Evolutionary conservation across 2,888 invertebrate genomes (phyloP).

Genomic region (Philereme transversata): DNA sequence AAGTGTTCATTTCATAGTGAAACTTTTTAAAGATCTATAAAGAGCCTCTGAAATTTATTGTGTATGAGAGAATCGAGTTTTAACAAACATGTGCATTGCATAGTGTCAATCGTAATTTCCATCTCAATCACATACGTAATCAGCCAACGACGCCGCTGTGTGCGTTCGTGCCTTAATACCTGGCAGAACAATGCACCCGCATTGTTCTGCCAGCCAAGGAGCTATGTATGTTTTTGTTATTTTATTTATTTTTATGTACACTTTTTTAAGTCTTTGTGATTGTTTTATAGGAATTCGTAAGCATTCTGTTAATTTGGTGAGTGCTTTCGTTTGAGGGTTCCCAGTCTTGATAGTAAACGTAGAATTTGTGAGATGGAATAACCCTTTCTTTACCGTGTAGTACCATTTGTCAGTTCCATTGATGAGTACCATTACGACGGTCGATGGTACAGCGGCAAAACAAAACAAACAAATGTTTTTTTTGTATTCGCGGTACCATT

Average conservation of each 20-base stretch:
- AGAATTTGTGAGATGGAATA: neutral
- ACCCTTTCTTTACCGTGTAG: too few relatives aligned
- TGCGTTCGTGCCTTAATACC: slow-evolving; percentile 35
- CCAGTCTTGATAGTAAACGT: slow-evolving; percentile 25
- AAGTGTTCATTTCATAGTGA: too few relatives aligned
- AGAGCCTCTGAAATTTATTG: too few relatives aligned
- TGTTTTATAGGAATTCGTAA: slow-evolving; percentile 42
- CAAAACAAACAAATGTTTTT: too few relatives aligned
- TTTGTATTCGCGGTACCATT: too few relatives aligned
- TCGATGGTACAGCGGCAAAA: too few relatives aligned
- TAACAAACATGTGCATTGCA: neutral
- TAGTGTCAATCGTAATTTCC: slow-evolving; percentile 22
- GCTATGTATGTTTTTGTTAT: slow-evolving; percentile 41
- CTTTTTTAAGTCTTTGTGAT: slow-evolving; percentile 52
- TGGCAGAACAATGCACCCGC: too few relatives aligned
- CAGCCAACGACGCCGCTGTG: slow-evolving; percentile 12
- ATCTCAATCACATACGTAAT: slow-evolving; percentile 34
- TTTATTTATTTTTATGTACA: slow-evolving; percentile 52
- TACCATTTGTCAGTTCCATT: too few relatives aligned
- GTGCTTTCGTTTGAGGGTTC: slow-evolving; percentile 22
- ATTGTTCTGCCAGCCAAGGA: too few relatives aligned
- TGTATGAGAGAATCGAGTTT: too few relatives aligned
- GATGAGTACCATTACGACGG: too few relatives aligned
- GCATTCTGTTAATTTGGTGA: slow-evolving; percentile 29
- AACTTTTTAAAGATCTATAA: too few relatives aligned